Percentiles rank a stretch among this genome's conserved stretches.
Conservation (phyloP, 1,140 invertebrate genomes). For the Drosophila pallidifrons region DNA sequence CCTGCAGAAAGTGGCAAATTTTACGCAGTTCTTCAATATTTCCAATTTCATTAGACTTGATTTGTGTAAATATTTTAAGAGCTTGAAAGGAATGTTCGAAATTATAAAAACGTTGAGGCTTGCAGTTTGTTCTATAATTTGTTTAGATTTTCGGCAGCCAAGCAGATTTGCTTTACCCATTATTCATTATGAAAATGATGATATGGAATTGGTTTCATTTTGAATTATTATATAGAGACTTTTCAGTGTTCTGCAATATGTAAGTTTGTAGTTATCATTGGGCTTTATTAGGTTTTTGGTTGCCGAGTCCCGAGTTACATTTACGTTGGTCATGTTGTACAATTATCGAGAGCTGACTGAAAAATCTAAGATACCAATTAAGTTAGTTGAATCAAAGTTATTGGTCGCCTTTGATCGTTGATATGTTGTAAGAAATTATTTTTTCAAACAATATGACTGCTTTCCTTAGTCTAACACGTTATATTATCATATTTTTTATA, state of each 20-base stretch:
- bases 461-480: neutral
- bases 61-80: slow-evolving; percentile 8
- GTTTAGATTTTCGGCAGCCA: neutral
- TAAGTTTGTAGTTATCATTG: neutral
- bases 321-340: slow-evolving; percentile 1
- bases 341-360: neutral
- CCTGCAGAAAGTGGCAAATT: neutral
- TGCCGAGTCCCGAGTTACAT: neutral
- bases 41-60: neutral
- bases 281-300: neutral
- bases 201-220: slow-evolving; percentile 10
- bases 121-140: neutral
- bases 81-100: neutral
- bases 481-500: neutral
- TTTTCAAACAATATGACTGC: neutral
- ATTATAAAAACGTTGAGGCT: neutral
- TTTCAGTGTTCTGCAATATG: neutral
- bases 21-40: neutral
- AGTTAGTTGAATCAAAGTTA: slow-evolving; percentile 10
- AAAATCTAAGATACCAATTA: neutral
- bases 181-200: neutral
- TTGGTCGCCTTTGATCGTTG: neutral
- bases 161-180: neutral
- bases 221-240: neutral
- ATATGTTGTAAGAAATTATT: neutral